These are phyloP conservation scores for Dynastes tityus DNA, from an alignment of 2,888 invertebrate genomes.

Conservation along the genomic window DNA sequence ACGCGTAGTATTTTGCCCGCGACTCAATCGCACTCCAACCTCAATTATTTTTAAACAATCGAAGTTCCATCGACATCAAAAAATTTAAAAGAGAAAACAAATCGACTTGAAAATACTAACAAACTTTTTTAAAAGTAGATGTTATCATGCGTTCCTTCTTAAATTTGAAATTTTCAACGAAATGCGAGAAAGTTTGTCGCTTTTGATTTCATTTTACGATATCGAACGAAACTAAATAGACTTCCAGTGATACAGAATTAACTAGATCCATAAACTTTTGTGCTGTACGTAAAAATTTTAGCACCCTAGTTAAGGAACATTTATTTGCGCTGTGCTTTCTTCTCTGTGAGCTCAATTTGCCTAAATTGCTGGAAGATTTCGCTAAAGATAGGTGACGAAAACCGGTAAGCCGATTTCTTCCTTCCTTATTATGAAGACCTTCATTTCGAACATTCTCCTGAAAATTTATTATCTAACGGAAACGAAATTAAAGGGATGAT, in stretches of 20 bases:
- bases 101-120: background rate
- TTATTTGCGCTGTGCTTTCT: slow-evolving; percentile 37
- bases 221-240: slow-evolving; percentile 16
- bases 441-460: background rate
- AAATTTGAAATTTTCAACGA: too few species aligned
- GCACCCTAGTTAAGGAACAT: slow-evolving; percentile 34
- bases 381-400: slow-evolving; percentile 35
- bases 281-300: slow-evolving; percentile 3
- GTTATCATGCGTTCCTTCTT: background rate
- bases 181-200: too few species aligned
- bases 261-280: slow-evolving; percentile 22
- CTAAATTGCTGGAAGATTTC: slow-evolving; percentile 37
- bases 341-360: slow-evolving; percentile 35
- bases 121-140: background rate
- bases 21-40: background rate
- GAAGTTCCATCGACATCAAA: background rate
- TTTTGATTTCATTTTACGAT: background rate
- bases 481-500: background rate
- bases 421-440: slow-evolving; percentile 7
- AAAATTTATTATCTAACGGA: slow-evolving; percentile 1
- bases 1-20: slow-evolving; percentile 29
- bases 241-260: slow-evolving; percentile 4
- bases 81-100: background rate
- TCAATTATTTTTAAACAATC: slow-evolving; percentile 25
- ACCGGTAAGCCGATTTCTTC: slow-evolving; percentile 40